A percentile compares a stretch with the other conserved stretches of the same genome.
phyloP scores from a whole-genome alignment of 2,888 invertebrate species.

The Malthinus seriepunctatus region DNA sequence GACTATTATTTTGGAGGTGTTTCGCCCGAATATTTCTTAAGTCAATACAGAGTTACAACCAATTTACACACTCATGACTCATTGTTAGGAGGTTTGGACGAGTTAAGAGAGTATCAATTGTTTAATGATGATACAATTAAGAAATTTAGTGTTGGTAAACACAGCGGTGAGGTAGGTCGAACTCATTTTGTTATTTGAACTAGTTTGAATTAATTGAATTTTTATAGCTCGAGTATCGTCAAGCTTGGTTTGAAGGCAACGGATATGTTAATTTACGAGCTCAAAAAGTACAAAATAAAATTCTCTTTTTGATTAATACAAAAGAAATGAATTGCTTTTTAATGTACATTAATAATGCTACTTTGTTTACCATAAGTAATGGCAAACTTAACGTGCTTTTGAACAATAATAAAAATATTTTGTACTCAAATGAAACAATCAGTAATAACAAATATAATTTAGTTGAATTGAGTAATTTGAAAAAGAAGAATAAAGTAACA shows the following conservation, averaged over 20 bases:
- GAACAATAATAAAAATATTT: slow-evolving; percentile 5
- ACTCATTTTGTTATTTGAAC: neutral
- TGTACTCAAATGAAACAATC: slow-evolving; percentile 19
- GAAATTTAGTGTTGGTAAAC: slow-evolving; percentile 27
- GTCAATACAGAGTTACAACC: slow-evolving; percentile 42
- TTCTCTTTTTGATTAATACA: slow-evolving; percentile 31
- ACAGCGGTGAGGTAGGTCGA: slow-evolving; percentile 25
- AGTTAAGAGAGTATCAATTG: slow-evolving; percentile 57
- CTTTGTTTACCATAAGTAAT: slow-evolving; percentile 15
- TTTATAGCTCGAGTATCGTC: slow-evolving; percentile 52
- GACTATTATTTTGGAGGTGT: slow-evolving; percentile 85
- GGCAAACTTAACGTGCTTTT: slow-evolving; percentile 19
- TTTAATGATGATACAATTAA: slow-evolving; percentile 20
- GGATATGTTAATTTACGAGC: slow-evolving; percentile 76
- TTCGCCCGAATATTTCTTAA: slow-evolving; percentile 70
- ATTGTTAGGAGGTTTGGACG: slow-evolving; percentile 83
- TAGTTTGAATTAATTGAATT: neutral
- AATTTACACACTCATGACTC: slow-evolving; percentile 48
- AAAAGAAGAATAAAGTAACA: slow-evolving; percentile 7
- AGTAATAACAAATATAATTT: slow-evolving; percentile 33
- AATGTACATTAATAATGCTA: slow-evolving; percentile 16
- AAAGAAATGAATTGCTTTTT: slow-evolving; percentile 24
- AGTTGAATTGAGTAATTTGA: slow-evolving; percentile 22
- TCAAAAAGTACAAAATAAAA: slow-evolving; percentile 21
- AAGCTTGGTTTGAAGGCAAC: slow-evolving; percentile 77